Evolutionary conservation across 2,113 vertebrate genomes (phyloP), one percentile per base, ranked within the genome.

Genomic region (Neolamprologus caudopunctatus): DNA sequence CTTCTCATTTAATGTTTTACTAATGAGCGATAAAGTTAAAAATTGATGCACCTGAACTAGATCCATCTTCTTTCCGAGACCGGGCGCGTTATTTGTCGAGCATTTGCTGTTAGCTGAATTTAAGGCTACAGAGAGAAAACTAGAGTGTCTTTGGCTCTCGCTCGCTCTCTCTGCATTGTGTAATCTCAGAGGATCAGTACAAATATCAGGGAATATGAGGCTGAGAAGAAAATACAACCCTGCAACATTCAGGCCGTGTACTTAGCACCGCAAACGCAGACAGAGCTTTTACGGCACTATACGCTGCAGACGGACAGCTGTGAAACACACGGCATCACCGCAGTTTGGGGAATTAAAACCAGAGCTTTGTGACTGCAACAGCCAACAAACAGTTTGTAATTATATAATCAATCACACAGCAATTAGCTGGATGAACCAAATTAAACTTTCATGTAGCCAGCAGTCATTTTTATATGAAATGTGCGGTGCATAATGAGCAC

Each of bases 381-480:
- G 51, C 86, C 63, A 93, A 91, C 85, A 94, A 94, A 94, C 81
- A 90, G 37, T 14, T 40, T 88, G 42, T 91, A 87, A 93, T 94
- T 90, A 92, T 89, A 91, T 88, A 83, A 94, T 95, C 93, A 95
- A 91, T 95, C 93, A 93, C 68, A 57, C 42, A 53, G 91, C 89
- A 93, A 92, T 94, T 95, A 93, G 87, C 85, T 80, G 73, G 78
- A 93, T 84, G 85, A 93, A 89, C 86, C 88, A 86, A 95, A 94
- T 93, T 91, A 92, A 94, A 93, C 88, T 91, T 93, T 94, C 86
- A 95, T 94, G 87, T 93, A 87, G 92, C 92, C 89, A 84, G 90
- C 85, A 91, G 90, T 91, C 63, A 94, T 94, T 93, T 92, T 89
- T 83, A 89, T 92, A 85, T 89, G 35, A 8, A 86, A 85, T 86